Evolutionary conservation across 2,888 invertebrate genomes (phyloP).

Genomic region (Drosophila mettleri): DNA sequence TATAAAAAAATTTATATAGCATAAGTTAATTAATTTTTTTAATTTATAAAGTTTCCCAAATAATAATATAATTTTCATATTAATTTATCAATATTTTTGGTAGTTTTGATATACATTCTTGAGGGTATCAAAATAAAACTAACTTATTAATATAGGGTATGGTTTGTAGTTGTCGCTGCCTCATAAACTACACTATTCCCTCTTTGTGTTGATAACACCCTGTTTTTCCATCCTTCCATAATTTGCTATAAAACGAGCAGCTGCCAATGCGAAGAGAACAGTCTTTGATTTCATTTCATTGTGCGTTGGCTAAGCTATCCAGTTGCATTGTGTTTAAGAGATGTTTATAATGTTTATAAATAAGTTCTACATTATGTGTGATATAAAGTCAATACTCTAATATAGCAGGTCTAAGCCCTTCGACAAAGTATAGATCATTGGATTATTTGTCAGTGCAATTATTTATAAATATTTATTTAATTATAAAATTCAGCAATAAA

Average conservation of each 20-base stretch:
- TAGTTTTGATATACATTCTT: background rate
- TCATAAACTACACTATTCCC: background rate
- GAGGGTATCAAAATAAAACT: slow-evolving; percentile 21
- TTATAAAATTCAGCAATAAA: too few species aligned
- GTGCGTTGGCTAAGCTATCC: slow-evolving; percentile 15
- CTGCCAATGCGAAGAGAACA: slow-evolving; percentile 24
- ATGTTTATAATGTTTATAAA: background rate
- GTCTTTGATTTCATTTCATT: slow-evolving; percentile 28
- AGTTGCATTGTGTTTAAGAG: background rate
- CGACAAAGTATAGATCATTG: too few species aligned
- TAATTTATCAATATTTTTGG: background rate
- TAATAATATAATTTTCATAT: background rate
- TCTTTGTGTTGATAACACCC: slow-evolving; percentile 41
- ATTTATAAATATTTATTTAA: too few species aligned
- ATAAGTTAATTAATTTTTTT: background rate
- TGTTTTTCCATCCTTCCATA: slow-evolving; percentile 32
- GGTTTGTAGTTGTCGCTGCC: slow-evolving; percentile 20
- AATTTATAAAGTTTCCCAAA: background rate
- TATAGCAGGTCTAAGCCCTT: too few species aligned
- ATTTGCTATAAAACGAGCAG: slow-evolving; percentile 50
- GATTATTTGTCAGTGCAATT: too few species aligned
- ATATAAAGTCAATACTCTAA: too few species aligned
- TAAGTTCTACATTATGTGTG: background rate
- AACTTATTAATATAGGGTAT: slow-evolving; percentile 59
- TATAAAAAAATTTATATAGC: background rate